Percentiles rank a stretch among this genome's conserved stretches.
phyloP scores from a whole-genome alignment of 2,113 vertebrate species.

The Bettongia penicillata region DNA sequence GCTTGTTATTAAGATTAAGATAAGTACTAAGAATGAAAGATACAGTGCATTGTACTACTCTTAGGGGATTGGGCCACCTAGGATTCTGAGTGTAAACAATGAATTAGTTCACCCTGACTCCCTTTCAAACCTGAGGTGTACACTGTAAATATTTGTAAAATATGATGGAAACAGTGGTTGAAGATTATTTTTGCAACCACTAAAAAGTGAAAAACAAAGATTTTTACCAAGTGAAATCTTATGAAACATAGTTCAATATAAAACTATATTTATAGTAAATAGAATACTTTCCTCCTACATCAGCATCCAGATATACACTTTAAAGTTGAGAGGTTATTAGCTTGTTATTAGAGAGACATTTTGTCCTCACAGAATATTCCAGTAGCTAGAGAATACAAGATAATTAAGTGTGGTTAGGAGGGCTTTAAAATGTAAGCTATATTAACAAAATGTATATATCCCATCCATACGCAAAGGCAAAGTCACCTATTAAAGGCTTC shows the following conservation, averaged over 20 bases:
- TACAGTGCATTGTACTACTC: conserved; percentile 83
- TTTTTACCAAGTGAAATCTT: conserved; percentile 25
- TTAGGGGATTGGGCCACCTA: conserved; percentile 79
- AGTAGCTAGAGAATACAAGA: conserved; percentile 6
- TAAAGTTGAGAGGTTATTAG: background rate
- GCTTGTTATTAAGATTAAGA: conserved; percentile 90
- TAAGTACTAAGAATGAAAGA: conserved; percentile 87
- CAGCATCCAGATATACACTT: conserved; percentile 49
- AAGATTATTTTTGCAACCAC: conserved; percentile 69
- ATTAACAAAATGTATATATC: conserved; percentile 53
- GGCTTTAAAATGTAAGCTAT: background rate
- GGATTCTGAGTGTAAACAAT: conserved; percentile 84
- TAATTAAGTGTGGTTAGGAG: background rate
- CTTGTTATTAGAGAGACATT: background rate
- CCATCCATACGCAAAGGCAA: conserved; percentile 49
- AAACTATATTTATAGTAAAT: conserved; percentile 60
- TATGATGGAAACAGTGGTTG: conserved; percentile 73
- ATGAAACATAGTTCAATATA: conserved; percentile 48
- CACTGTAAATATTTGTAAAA: conserved; percentile 81
- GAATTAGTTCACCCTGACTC: conserved; percentile 82
- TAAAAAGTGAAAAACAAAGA: conserved; percentile 61
- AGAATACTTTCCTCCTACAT: conserved; percentile 3
- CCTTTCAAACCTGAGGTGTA: conserved; percentile 77
- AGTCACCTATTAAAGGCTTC: conserved; percentile 48
- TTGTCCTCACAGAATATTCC: conserved; percentile 41